phyloP scores from a whole-genome alignment of 1,140 invertebrate genomes.

The Drosophila aff. region DNA sequence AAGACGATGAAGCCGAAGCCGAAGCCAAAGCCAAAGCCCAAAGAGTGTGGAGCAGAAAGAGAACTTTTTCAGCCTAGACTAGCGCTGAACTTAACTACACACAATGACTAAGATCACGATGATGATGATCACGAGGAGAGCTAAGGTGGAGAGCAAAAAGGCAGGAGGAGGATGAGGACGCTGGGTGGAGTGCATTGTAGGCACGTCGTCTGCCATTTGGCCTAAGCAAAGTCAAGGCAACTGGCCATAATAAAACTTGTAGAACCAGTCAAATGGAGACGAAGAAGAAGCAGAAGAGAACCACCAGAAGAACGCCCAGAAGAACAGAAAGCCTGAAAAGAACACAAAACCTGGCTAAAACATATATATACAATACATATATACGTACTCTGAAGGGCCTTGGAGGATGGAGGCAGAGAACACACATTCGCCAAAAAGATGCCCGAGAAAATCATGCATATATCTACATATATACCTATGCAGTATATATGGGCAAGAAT shows the following conservation, averaged over 20 bases:
- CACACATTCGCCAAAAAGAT: conserved; percentile 25
- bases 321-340: conserved; percentile 55
- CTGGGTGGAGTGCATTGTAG: conserved; percentile 66
- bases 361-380: not conserved
- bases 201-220: conserved; percentile 66
- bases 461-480: not conserved
- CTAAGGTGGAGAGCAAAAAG: conserved; percentile 8
- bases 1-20: conserved; percentile 10
- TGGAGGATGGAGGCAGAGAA: conserved; percentile 16
- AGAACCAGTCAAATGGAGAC: conserved; percentile 70
- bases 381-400: conserved; percentile 34
- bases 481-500: conserved; percentile 7
- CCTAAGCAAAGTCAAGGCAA: conserved; percentile 80
- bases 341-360: conserved; percentile 29
- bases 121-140: conserved; percentile 24
- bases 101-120: conserved; percentile 38
- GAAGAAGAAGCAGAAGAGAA: conserved; percentile 18
- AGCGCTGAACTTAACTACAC: conserved; percentile 23
- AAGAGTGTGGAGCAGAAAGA: conserved; percentile 21
- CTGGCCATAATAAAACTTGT: conserved; percentile 75
- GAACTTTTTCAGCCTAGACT: conserved; percentile 39
- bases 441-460: conserved; percentile 25
- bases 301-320: conserved; percentile 30
- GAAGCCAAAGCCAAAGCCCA: conserved; percentile 22
- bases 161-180: conserved; percentile 38